Conservation (phyloP, 2,113 vertebrate genomes). For the Chaetodon auriga region DNA sequence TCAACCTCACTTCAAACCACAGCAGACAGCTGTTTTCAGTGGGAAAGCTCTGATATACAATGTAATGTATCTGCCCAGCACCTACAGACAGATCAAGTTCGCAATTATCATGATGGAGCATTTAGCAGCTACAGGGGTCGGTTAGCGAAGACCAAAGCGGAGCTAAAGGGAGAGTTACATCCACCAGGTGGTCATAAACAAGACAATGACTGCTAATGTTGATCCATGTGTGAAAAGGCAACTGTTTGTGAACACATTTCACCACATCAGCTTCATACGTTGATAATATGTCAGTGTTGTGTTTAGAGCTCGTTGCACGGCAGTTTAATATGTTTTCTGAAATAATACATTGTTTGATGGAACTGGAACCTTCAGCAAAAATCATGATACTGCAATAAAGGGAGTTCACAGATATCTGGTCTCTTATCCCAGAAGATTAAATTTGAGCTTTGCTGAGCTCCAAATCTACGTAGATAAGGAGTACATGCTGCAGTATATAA, state of each 20-base stretch:
- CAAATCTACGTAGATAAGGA: neutral
- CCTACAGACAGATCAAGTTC: neutral
- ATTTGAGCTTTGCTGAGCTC: neutral
- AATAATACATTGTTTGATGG: neutral
- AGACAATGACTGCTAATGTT: neutral
- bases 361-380: neutral
- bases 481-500: neutral
- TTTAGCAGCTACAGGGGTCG: neutral
- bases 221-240: neutral
- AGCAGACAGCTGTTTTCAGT: neutral
- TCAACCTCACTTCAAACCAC: neutral
- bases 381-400: neutral
- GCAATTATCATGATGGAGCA: neutral
- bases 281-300: neutral
- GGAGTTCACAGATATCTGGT: neutral
- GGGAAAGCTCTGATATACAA: neutral
- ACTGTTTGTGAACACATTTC: neutral
- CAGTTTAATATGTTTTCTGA: too few relatives aligned
- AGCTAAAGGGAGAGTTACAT: neutral
- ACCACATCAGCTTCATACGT: neutral
- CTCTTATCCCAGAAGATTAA: neutral
- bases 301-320: too few relatives aligned
- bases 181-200: neutral
- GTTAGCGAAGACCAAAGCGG: neutral
- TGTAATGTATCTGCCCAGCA: neutral